Evolutionary conservation across 2,888 invertebrate species (phyloP).

Genomic region (Amphiduros pacificus): DNA sequence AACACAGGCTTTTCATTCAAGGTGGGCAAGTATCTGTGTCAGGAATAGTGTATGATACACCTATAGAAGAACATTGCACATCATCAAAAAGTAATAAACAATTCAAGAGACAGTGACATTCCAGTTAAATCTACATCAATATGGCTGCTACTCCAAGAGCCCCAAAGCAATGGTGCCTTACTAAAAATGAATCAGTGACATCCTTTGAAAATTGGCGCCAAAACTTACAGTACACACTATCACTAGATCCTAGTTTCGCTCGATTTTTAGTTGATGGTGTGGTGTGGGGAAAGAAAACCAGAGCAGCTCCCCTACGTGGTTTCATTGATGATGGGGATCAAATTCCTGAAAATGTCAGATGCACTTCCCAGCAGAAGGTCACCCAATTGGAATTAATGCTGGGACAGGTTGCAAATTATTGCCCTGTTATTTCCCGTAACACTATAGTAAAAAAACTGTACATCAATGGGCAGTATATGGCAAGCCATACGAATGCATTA

Average conservation of each 20-base stretch:
- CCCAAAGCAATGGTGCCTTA: conserved; percentile 32
- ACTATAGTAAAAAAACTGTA: conserved; percentile 15
- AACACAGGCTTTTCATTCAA: too few species aligned
- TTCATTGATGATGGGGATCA: conserved; percentile 23
- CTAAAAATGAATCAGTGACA: conserved; percentile 30
- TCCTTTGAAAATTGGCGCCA: conserved; percentile 30
- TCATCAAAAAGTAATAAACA: too few species aligned
- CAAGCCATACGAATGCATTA: conserved; percentile 31
- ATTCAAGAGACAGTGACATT: too few species aligned
- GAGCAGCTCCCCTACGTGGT: conserved; percentile 17
- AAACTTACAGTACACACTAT: conserved; percentile 26
- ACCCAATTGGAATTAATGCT: conserved; percentile 28
- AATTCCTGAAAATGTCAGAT: conserved; percentile 8
- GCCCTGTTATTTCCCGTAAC: conserved; percentile 16
- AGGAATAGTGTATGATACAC: too few species aligned
- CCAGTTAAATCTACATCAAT: too few species aligned
- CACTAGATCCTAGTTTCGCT: conserved; percentile 27
- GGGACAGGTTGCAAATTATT: conserved; percentile 30
- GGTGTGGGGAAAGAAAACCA: conserved; percentile 25
- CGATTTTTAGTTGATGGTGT: conserved; percentile 24
- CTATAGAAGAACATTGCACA: too few species aligned
- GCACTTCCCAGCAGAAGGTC: conserved; percentile 24
- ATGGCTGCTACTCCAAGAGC: conserved; percentile 13
- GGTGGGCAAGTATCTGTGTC: too few species aligned
- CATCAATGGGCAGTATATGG: conserved; percentile 16